Evolutionary conservation across 2,797 vertebrate species (phyloP), one percentile per base, ranked within the genome.

Genomic region (Acridotheres tristis): DNA sequence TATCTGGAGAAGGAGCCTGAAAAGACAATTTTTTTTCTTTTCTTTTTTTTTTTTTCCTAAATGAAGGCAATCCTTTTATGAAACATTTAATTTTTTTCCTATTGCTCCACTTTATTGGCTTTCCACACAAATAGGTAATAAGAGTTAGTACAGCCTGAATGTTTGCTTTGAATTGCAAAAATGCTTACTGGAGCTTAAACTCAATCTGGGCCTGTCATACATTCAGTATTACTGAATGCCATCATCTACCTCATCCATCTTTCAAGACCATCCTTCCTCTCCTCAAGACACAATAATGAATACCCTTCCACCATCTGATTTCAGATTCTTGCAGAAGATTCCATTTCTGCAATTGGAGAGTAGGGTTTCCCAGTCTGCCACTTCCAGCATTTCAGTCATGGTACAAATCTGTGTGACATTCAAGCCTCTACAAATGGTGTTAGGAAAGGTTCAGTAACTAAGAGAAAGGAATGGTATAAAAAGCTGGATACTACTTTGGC

Each of bases 1-100:
- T 98, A 95, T 99, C 99, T 95, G 99, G 99, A 95, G 98, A 98
- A 58, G 98, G 98, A 96, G 99, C 99, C 99, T 99, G 92, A 80
- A 97, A 95, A 54, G 25, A 93, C 13, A 40, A 40, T 11, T 20
- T 51, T 78, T 30, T 29, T 45, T 75, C 80, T 36, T 30, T 25
- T 54, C 38, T 40, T 40, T 43, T 11, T 20, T 51, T 30, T 29
- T 45, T 75, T 84, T 36, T 32, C 23, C 47, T 18, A 85, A 55
- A 29, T 53, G 26, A 96, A 59, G 36, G 10, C 5, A 25, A 51
- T 63, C 36, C 9, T 59, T 79, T 38, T 38, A 16, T 57, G n/a
- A 76, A 93, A 57, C 4, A 21, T 63, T 54, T 65, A 32, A 10
- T 74, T 82, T 38, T 11, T 78, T 90, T 91, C 66, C 26, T 73